Base-by-base conservation (phyloP, 2,888 invertebrate genomes). In the Lysandra coridon region DNA sequence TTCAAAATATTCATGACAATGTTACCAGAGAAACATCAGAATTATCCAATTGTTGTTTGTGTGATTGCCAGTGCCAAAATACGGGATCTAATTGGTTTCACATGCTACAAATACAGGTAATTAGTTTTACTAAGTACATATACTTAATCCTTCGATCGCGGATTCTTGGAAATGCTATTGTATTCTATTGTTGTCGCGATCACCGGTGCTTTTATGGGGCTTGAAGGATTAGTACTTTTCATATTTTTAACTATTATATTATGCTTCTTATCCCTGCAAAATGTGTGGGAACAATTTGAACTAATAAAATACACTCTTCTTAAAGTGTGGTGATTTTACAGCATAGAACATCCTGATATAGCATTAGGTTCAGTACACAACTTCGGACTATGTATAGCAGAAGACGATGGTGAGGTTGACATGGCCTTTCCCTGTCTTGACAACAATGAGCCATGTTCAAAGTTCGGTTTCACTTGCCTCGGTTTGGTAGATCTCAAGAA, bases 361-460 rank as follows among this genome's bases (percentile, higher is more conserved):
- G 88, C 91, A 33, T 93, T 97, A 77, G 96, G 96, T 84, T 95
- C 96, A 62, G 95, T 96, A 30, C 94, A 95, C 79, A 96, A 96
- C 86, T 99, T 98, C 89, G 98, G 98, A 73, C 95, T 99, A 79
- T 98, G 98, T 88, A 98, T 99, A 89, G 98, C 98, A 44, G 99
- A 99, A 92, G 99, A 99, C 86, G 98, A 99, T 88, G 99, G 99
- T 1, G 99, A 99, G 92, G 97, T 98, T 2, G 98, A 98, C 90
- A 96, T 96, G 91, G 99, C 98, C 85, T 99, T 99, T 88, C 99
- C 99, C 0, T 97, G 97, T 84, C 94, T 99, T 14, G 98, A 99
- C 88, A 95, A 97, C 17, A 96, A 96, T 81, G 99, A 99, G 91
- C 97, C 97, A 1, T 97, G 99, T 83, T 97, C 97, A 0, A 99